These are phyloP conservation scores for Drosophila kambysellisi DNA, from an alignment of 2,888 invertebrate species.

Conservation along the genomic window DNA sequence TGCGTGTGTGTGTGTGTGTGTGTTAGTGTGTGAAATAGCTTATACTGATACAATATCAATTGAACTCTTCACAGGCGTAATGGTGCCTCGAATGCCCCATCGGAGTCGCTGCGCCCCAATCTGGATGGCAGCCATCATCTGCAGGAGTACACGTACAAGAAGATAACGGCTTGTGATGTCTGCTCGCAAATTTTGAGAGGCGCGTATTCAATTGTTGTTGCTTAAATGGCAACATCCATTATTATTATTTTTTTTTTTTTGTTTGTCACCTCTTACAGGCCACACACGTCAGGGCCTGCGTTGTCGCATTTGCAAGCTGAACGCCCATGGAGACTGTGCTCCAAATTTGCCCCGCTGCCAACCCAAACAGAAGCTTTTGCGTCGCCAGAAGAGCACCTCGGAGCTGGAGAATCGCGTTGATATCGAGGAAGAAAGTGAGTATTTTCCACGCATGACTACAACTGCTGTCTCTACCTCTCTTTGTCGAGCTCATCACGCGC, in stretches of 20 bases:
- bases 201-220: slow-evolving; percentile 82
- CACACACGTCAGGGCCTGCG: slow-evolving; percentile 96
- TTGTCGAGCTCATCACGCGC: slow-evolving; percentile 45
- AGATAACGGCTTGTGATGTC: slow-evolving; percentile 97
- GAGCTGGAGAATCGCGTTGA: slow-evolving; percentile 91
- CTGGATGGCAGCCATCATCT: slow-evolving; percentile 89
- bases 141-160: slow-evolving; percentile 97
- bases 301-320: slow-evolving; percentile 95
- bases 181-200: slow-evolving; percentile 97
- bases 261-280: slow-evolving; percentile 86
- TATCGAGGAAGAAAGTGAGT: slow-evolving; percentile 93
- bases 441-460: slow-evolving; percentile 51
- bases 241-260: no score
- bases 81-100: slow-evolving; percentile 87
- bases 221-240: neutral
- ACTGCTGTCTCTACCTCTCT: slow-evolving; percentile 8
- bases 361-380: slow-evolving; percentile 92
- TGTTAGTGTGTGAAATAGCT: neutral
- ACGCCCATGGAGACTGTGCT: slow-evolving; percentile 95
- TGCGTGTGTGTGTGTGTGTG: neutral
- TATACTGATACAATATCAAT: slow-evolving; percentile 29
- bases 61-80: slow-evolving; percentile 87
- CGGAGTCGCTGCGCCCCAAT: slow-evolving; percentile 84
- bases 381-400: slow-evolving; percentile 95
- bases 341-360: slow-evolving; percentile 93